Conservation (phyloP, 2,797 vertebrate species). For the Scyliorhinus canicula region DNA sequence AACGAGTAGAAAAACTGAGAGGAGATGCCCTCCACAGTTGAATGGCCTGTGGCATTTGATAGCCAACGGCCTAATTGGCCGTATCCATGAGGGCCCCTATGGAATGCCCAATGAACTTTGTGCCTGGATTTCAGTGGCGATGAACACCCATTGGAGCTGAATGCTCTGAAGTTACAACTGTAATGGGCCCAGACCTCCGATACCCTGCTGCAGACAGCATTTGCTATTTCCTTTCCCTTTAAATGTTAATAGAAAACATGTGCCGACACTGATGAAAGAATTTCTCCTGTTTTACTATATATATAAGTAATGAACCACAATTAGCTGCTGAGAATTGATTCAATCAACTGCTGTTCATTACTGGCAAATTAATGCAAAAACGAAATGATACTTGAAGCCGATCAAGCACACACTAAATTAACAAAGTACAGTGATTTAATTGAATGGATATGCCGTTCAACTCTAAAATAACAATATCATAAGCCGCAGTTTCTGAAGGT, state of each 20-base stretch:
- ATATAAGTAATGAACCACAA: neutral
- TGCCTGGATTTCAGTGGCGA: neutral
- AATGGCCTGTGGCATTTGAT: no score
- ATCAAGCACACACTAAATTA: neutral
- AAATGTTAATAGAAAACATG: neutral
- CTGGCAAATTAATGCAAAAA: neutral
- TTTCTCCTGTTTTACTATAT: neutral
- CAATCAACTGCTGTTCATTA: slow-evolving; percentile 9
- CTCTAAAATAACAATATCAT: neutral
- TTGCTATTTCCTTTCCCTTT: neutral
- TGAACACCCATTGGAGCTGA: neutral
- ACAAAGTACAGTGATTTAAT: slow-evolving; percentile 5
- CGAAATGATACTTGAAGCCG: neutral
- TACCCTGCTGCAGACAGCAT: neutral
- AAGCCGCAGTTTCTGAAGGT: neutral
- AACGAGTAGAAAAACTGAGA: neutral
- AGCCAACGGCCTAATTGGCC: neutral
- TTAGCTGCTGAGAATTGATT: slow-evolving; percentile 3
- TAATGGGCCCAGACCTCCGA: neutral
- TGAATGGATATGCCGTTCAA: neutral
- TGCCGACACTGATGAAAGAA: neutral
- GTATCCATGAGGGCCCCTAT: neutral
- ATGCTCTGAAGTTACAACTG: neutral
- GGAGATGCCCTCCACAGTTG: neutral
- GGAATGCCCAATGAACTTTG: neutral